Percentiles rank a stretch among this genome's conserved stretches.
phyloP scores from a whole-genome alignment of 2,888 invertebrate species.

The Stenodera caucasica region DNA sequence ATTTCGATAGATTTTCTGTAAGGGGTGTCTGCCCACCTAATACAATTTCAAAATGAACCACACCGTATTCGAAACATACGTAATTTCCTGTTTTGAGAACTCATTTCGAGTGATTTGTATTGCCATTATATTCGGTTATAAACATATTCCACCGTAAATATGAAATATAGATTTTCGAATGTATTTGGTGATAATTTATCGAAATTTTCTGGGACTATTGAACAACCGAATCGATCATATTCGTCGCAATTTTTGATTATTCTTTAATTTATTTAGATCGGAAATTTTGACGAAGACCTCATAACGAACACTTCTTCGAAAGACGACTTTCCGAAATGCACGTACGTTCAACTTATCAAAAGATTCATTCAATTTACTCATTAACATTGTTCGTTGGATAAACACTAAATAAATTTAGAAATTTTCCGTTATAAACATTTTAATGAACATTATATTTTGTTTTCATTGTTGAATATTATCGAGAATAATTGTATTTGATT shows the following conservation, averaged over 20 bases:
- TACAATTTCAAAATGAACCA: too few relatives aligned
- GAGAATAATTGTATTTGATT: background rate
- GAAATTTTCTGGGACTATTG: too few relatives aligned
- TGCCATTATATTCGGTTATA: background rate
- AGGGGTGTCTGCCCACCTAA: background rate
- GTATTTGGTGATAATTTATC: background rate
- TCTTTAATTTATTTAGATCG: background rate
- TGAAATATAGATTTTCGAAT: background rate
- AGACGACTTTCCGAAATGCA: background rate
- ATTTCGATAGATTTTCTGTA: too few relatives aligned
- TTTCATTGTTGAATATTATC: background rate
- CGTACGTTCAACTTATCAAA: background rate
- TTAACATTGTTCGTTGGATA: too few relatives aligned
- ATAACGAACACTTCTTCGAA: background rate
- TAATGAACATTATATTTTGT: too few relatives aligned
- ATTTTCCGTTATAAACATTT: too few relatives aligned
- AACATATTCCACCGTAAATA: background rate
- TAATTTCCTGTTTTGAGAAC: background rate
- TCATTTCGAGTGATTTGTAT: slow-evolving; percentile 3
- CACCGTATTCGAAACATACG: background rate
- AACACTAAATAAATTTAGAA: too few relatives aligned
- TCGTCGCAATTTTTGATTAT: too few relatives aligned
- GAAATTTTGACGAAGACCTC: background rate
- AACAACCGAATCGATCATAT: too few relatives aligned
- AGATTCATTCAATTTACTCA: too few relatives aligned